Percentiles rank a stretch among this genome's conserved stretches.
phyloP scores from a whole-genome alignment of 1,140 invertebrate species.

The Drosophila parvula region DNA sequence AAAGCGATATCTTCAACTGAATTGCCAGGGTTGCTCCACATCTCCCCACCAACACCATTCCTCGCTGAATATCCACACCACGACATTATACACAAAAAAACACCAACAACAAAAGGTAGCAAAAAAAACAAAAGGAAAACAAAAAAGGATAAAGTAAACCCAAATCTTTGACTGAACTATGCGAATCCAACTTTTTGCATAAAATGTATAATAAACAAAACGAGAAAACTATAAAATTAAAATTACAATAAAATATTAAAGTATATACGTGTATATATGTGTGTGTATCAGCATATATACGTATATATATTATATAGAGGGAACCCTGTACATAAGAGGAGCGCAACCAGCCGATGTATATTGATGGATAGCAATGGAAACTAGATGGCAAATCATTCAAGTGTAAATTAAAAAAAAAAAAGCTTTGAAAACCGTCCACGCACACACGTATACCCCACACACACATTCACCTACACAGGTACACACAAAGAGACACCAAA shows the following conservation, averaged over 20 bases:
- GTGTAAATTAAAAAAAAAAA: conserved; percentile 63
- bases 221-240: conserved; percentile 17
- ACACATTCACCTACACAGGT: conserved; percentile 7
- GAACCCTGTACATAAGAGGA: conserved; percentile 27
- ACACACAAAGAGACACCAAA: background rate
- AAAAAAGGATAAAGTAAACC: conserved; percentile 19
- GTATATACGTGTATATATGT: conserved; percentile 18
- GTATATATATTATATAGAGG: conserved; percentile 24
- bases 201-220: conserved; percentile 54
- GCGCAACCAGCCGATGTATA: conserved; percentile 19
- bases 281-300: conserved; percentile 14
- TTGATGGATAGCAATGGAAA: conserved; percentile 25
- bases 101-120: conserved; percentile 3
- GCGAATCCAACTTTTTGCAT: conserved; percentile 55
- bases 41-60: background rate
- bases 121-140: conserved; percentile 9
- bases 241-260: conserved; percentile 18
- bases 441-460: conserved; percentile 46
- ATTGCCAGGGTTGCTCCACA: conserved; percentile 28
- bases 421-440: conserved; percentile 83
- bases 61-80: background rate
- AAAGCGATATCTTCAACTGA: conserved; percentile 28
- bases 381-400: conserved; percentile 57
- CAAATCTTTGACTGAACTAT: conserved; percentile 69
- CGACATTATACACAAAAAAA: conserved; percentile 2